These are phyloP conservation scores for Nothoprocta pentlandii DNA, from an alignment of 2,113 vertebrate genomes.

Conservation along the genomic window DNA sequence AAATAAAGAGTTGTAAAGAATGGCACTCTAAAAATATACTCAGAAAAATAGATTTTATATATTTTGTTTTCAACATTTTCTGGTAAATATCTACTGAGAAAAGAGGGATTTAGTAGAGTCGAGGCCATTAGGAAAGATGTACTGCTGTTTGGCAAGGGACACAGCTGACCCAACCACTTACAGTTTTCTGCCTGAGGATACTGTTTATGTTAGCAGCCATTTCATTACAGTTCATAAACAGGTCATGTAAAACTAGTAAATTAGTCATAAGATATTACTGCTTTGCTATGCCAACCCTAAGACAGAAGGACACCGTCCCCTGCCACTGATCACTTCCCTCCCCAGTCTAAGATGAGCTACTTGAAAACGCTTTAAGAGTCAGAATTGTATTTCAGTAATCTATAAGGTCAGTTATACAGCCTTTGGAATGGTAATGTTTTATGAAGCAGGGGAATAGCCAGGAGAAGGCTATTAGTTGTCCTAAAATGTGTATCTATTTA, in stretches of 20 bases:
- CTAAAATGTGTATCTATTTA: neutral
- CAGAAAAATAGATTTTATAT: neutral
- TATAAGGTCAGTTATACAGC: slow-evolving; percentile 15
- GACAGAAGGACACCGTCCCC: neutral
- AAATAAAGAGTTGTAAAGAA: neutral
- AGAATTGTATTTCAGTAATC: neutral
- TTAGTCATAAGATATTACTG: neutral
- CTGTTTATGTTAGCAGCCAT: slow-evolving; percentile 21
- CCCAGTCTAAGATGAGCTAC: slow-evolving; percentile 2
- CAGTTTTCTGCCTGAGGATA: slow-evolving; percentile 1
- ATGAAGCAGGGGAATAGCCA: neutral
- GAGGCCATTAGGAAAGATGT: neutral
- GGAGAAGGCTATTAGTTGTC: neutral
- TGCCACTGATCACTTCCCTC: no score
- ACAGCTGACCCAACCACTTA: neutral
- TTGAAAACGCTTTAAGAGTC: neutral
- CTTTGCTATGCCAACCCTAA: neutral
- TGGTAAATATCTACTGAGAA: neutral
- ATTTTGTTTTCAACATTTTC: neutral
- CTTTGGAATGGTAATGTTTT: neutral
- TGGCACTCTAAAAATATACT: neutral
- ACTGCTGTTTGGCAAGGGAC: neutral
- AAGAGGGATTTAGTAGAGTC: neutral
- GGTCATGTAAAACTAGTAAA: neutral
- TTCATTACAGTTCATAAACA: slow-evolving; percentile 40